Percentiles rank a stretch among this genome's conserved stretches.
Evolutionary conservation across 2,888 invertebrate species (phyloP).

Genomic region (Mythimna ferrago): DNA sequence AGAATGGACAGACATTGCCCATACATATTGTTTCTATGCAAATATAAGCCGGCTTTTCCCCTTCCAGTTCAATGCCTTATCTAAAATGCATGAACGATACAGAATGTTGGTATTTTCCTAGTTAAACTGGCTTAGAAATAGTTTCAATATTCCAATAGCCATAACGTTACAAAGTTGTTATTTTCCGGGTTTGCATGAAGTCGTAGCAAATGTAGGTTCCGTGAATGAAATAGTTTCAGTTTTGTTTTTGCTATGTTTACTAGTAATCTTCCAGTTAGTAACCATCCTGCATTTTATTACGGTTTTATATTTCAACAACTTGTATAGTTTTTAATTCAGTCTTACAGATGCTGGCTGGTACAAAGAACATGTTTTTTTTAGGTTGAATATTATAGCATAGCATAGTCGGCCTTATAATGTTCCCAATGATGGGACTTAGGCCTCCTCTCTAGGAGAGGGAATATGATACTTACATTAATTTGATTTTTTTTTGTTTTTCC

Average conservation of each 20-base stretch:
- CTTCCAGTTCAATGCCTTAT: constrained; percentile 8
- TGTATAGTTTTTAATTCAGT: too few relatives aligned
- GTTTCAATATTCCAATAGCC: neutral
- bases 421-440: too few relatives aligned
- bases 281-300: too few relatives aligned
- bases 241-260: neutral
- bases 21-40: constrained; percentile 27
- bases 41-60: neutral
- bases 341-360: too few relatives aligned
- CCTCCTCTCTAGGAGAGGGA: too few relatives aligned
- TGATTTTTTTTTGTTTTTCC: too few relatives aligned
- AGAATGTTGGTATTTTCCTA: neutral
- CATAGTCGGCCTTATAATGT: too few relatives aligned
- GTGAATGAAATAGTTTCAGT: neutral
- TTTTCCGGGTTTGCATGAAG: neutral
- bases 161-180: neutral
- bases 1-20: too few relatives aligned
- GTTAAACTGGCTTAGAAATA: constrained; percentile 1
- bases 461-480: too few relatives aligned
- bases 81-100: constrained; percentile 15
- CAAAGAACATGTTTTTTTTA: too few relatives aligned
- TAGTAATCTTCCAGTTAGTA: neutral
- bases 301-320: too few relatives aligned
- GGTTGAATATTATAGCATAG: too few relatives aligned
- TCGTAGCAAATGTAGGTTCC: neutral